Evolutionary conservation across 2,888 invertebrate species (phyloP).

Genomic region (Chrysolina oricalcia): DNA sequence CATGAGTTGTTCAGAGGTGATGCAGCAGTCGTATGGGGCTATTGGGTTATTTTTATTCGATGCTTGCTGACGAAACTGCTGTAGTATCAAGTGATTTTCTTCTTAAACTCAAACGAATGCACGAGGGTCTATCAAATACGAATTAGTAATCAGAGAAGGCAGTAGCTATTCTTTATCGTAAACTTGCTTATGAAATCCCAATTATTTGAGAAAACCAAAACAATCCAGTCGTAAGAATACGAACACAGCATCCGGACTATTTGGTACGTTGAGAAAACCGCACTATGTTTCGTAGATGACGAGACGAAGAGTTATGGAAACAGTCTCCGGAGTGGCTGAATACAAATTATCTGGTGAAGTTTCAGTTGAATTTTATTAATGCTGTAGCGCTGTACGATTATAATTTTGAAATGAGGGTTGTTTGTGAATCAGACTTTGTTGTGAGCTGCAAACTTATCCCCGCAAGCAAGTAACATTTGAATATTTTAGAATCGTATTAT

Average conservation of each 20-base stretch:
- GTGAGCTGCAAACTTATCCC: background rate
- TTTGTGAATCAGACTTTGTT: background rate
- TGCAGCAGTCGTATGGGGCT: too few species aligned
- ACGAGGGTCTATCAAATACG: too few species aligned
- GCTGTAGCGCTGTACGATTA: background rate
- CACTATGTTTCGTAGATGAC: slow-evolving; percentile 10
- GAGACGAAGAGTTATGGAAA: slow-evolving; percentile 11
- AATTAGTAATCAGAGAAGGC: too few species aligned
- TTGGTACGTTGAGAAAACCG: background rate
- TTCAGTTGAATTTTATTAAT: background rate
- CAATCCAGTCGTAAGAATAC: background rate
- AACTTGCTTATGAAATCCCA: too few species aligned
- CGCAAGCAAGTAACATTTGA: too few species aligned
- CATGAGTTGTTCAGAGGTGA: too few species aligned
- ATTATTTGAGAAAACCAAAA: background rate
- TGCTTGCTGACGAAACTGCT: too few species aligned
- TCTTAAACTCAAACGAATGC: too few species aligned
- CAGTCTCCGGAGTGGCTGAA: background rate
- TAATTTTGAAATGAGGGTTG: background rate
- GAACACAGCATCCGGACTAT: background rate
- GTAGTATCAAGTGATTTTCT: too few species aligned
- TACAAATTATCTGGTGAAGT: slow-evolving; percentile 5
- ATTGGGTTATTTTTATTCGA: too few species aligned
- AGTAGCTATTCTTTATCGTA: too few species aligned
- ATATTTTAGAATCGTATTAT: too few species aligned